Conservation (phyloP, 2,113 vertebrate genomes). For the Petrocephalus microphthalmus region DNA sequence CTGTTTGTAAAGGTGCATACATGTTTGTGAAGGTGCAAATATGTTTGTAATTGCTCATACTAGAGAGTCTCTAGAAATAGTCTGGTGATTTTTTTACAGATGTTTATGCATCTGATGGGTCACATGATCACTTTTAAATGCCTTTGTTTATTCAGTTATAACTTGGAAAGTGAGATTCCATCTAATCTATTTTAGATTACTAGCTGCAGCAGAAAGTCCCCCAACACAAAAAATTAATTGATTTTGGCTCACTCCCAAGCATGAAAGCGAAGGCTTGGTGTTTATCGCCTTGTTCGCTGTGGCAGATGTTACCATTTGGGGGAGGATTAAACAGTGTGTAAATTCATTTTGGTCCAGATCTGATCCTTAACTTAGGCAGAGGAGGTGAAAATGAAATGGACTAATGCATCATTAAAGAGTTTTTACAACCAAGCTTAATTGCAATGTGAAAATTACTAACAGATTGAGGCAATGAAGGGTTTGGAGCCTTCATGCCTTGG, state of each 20-base stretch:
- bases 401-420: background rate
- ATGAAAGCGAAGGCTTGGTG: background rate
- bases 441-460: background rate
- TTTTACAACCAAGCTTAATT: background rate
- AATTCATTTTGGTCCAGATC: background rate
- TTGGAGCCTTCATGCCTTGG: background rate
- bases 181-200: background rate
- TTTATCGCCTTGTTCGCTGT: background rate
- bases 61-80: background rate
- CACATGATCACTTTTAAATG: background rate
- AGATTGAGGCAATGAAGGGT: background rate
- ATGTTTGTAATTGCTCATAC: background rate
- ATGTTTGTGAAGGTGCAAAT: too few relatives aligned
- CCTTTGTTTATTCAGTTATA: background rate
- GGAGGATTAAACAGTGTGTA: background rate
- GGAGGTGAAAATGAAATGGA: background rate
- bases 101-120: background rate
- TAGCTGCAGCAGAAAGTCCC: background rate
- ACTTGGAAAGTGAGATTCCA: slow-evolving; percentile 8
- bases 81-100: background rate
- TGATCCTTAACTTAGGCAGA: background rate
- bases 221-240: background rate
- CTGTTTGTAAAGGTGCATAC: background rate
- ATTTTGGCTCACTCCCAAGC: background rate
- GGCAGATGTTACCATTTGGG: background rate